Conservation (phyloP, 2,797 vertebrate species). For the Mus spretus region DNA sequence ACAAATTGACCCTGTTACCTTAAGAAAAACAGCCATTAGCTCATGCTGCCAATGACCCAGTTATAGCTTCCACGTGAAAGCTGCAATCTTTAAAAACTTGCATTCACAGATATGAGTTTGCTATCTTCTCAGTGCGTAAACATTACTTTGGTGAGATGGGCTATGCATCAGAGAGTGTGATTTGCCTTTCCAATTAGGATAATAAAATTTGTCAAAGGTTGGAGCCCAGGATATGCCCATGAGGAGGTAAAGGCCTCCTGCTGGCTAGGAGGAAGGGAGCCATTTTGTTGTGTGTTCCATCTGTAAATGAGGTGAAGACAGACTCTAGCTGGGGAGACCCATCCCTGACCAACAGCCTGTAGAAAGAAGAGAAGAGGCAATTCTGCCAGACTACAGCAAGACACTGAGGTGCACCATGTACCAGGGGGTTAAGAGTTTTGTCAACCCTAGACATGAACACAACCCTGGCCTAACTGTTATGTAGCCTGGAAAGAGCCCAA, state of each 20-base stretch:
- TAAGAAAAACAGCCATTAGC: conserved; percentile 6
- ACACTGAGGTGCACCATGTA: neutral
- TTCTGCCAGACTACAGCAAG: neutral
- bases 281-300: neutral
- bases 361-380: neutral
- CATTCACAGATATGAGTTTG: neutral
- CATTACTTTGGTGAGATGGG: neutral
- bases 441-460: neutral
- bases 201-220: neutral
- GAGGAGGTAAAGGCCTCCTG: neutral
- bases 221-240: neutral
- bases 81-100: conserved; percentile 1
- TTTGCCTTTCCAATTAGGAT: neutral
- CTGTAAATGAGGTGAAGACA: neutral
- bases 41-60: neutral
- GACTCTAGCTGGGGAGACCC: neutral
- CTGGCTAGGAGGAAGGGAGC: neutral
- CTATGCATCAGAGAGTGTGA: too few relatives aligned
- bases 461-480: neutral
- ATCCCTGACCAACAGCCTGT: neutral
- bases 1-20: neutral
- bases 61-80: neutral
- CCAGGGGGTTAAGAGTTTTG: neutral
- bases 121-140: neutral
- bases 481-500: neutral